Percentiles rank a stretch among this genome's conserved stretches.
Conservation (phyloP, 2,113 vertebrate species). For the Polyodon spathula region DNA sequence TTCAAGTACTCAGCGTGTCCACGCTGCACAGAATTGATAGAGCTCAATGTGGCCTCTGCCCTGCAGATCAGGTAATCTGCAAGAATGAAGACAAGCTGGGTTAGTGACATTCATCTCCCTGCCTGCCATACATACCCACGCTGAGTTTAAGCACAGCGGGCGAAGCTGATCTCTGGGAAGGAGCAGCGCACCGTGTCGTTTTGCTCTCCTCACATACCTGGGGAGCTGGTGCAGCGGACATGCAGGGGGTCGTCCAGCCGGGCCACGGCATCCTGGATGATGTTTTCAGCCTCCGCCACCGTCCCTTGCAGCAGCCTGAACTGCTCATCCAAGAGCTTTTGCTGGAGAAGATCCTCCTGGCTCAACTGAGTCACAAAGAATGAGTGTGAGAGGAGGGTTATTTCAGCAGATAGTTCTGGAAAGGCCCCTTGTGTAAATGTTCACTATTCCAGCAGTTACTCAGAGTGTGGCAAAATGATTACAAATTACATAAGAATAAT, state of each 20-base stretch:
- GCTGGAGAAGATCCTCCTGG: conserved; percentile 70
- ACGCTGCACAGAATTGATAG: conserved; percentile 62
- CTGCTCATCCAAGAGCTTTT: conserved; percentile 81
- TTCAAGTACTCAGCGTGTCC: conserved; percentile 72
- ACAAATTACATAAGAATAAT: too few relatives aligned
- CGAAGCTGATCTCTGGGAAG: too few relatives aligned
- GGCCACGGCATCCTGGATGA: conserved; percentile 72
- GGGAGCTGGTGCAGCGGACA: conserved; percentile 87
- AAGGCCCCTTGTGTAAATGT: too few relatives aligned
- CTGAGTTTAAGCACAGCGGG: too few relatives aligned
- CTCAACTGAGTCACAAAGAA: conserved; percentile 46
- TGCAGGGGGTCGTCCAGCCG: conserved; percentile 87
- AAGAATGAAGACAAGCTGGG: conserved; percentile 18
- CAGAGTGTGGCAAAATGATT: too few relatives aligned
- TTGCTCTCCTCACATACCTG: conserved; percentile 51
- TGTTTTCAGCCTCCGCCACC: conserved; percentile 67
- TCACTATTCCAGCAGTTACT: too few relatives aligned
- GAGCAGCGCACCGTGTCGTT: too few relatives aligned
- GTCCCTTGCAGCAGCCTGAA: conserved; percentile 70
- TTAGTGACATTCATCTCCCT: too few relatives aligned
- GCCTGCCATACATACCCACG: too few relatives aligned
- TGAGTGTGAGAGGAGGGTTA: too few relatives aligned
- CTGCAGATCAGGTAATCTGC: conserved; percentile 86
- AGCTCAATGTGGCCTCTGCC: conserved; percentile 68
- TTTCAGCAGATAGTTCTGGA: too few relatives aligned